Base-by-base conservation (phyloP, 2,113 vertebrate genomes). In the Nothocercus julius region DNA sequence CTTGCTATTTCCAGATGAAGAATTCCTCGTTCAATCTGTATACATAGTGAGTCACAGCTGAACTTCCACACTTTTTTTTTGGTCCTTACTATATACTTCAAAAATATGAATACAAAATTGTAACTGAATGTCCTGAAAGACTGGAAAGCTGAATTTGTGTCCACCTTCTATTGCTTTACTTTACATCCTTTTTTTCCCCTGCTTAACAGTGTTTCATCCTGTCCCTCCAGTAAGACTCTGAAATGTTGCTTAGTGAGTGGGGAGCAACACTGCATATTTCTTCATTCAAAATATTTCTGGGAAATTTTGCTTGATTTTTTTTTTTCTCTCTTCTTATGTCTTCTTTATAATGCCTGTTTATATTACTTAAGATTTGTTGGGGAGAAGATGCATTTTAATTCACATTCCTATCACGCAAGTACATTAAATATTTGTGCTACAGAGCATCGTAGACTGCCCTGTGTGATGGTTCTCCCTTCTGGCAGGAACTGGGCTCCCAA, bases 401-500 rank as follows among this genome's bases (percentile, higher is more conserved):
- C 81, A 12, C 24, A 56, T 86, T 89, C 47, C 53, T 89, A 34
- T 61, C 4, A 14, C 12, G 4, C 4, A 45, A 68, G 11, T 77
- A 34, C 61, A 56, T 27, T 5, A 63, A 81, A 25, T 16, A 21
- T 47, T 72, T 67, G 28, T 76, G 56, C 81, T 89, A 34, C 45
- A 40, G 8, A 93, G 61, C 32, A 53, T 78, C 42, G 19, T 25
- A 11, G 11, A 40, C 16, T 73, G 76, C 17, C 34, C 38, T 61
- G 32, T 61, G 32, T 2, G 2, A 66, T 49, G 45, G 21, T 15
- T 89, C 51, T 63, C 11, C 45, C 36, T 75, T 92, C 82, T 87
- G 90, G 62, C 53, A 89, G 38, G 18, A 82, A 69, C 30, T 4
- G 5, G 63, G 49, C 28, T 95, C 79, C 84, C 78, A 95, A 87